Base-by-base conservation (phyloP, 2,113 vertebrate species). In the Dipodomys stephensi region DNA sequence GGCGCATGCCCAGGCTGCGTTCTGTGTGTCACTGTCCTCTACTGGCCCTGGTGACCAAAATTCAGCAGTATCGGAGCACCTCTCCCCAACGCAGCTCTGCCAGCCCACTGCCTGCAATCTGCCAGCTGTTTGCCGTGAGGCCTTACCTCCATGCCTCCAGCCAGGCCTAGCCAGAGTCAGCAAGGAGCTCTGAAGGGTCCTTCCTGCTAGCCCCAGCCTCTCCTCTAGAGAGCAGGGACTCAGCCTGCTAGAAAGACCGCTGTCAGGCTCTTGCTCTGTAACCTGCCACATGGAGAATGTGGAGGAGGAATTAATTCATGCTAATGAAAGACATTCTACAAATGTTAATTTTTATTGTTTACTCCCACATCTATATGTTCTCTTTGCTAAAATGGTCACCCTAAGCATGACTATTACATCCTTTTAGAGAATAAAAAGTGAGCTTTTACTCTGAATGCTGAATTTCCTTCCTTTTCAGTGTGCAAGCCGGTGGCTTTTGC, bases 341-440 rank as follows among this genome's bases (percentile, higher is more conserved):
- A 96, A 95, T 97, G 90, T 84, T 93, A 96, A 96, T 96, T 97
- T 95, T 94, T 86, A 96, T 95, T 92, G 94, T 94, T 91, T 72
- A 89, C 73, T 72, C 44, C 16, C 49, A 79, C 30, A 87, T 93
- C 80, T 90, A 90, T 90, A 90, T 69, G 93, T 84, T 94, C 64
- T 83, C 76, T 62, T 94, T 44, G 18, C 81, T 79, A 91, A 69
- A 96, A 87, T 83, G 92, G 65, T 81, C 39, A 89, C 68, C 49
- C 57, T 60, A 93, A 76, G 94, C 20, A 84, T 12, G 12, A 89
- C 96, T 83, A 88, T 76, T 76, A 94, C 92, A 91, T 90, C 35
- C 87, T 35, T 95, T 81, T 77, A 92, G 93, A 96, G 92, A 96
- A 73, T 95, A 16, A 96, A 91, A 76, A 84, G 39, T 10, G 79